Percentiles rank a stretch among this genome's conserved stretches.
These are phyloP conservation scores for Pogoniulus pusillus DNA, from an alignment of 2,797 vertebrate genomes.

Conservation along the genomic window DNA sequence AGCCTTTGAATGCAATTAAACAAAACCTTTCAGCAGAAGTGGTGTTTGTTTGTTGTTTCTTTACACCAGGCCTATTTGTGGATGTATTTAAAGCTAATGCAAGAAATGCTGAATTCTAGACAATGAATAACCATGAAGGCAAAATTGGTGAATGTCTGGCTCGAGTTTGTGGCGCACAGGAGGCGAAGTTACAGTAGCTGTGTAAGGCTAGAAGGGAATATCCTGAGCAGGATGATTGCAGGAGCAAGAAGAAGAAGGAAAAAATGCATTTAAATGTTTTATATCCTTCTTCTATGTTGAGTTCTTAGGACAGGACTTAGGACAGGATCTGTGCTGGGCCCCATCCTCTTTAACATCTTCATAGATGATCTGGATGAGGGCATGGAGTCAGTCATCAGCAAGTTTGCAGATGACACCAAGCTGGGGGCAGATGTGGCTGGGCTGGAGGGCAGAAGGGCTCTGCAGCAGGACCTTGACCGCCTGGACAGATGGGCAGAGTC, in stretches of 20 bases:
- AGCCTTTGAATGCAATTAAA: background rate
- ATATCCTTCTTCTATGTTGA: background rate
- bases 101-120: background rate
- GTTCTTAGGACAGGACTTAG: background rate
- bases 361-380: too few species aligned
- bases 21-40: background rate
- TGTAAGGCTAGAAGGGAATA: background rate
- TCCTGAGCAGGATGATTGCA: background rate
- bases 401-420: too few species aligned
- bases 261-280: background rate
- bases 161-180: background rate
- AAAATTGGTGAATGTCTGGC: background rate
- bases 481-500: too few species aligned
- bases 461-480: too few species aligned
- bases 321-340: too few species aligned
- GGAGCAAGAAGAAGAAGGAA: background rate
- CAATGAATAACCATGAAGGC: background rate
- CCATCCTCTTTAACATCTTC: too few species aligned
- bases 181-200: background rate
- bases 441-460: too few species aligned
- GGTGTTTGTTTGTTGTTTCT: too few species aligned
- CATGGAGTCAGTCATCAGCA: too few species aligned
- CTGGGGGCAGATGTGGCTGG: too few species aligned
- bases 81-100: background rate
- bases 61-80: background rate